Conservation (phyloP, 2,113 vertebrate species). For the Butastur rufipennis region DNA sequence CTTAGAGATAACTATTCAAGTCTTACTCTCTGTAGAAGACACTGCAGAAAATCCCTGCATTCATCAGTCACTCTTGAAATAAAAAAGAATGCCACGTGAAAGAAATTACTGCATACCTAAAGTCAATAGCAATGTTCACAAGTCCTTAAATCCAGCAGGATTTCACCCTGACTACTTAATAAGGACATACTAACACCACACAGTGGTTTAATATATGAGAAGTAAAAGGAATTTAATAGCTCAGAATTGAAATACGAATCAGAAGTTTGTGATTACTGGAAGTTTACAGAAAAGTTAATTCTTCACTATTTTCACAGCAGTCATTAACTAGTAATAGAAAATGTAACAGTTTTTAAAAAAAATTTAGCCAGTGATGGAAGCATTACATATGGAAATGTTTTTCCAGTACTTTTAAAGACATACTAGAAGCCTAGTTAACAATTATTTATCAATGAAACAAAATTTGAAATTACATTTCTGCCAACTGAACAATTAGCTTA, state of each 20-base stretch:
- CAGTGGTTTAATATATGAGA: not conserved
- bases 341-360: not conserved
- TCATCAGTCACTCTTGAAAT: not conserved
- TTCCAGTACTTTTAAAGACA: not conserved
- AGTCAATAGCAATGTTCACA: not conserved
- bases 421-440: not conserved
- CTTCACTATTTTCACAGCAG: not conserved
- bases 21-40: not conserved
- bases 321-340: not conserved
- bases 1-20: not conserved
- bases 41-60: not conserved
- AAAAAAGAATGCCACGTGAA: not conserved
- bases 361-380: not conserved
- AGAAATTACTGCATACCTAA: not conserved
- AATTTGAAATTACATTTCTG: not conserved
- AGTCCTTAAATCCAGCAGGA: not conserved
- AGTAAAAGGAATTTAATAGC: not conserved
- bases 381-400: not conserved
- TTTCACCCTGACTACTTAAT: not conserved
- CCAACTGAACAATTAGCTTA: slow-evolving; percentile 28
- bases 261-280: not conserved
- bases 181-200: not conserved
- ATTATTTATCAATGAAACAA: not conserved
- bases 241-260: not conserved
- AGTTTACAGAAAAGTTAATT: not conserved